A percentile compares a stretch with the other conserved stretches of the same genome.
Conservation (phyloP, 2,113 vertebrate genomes). For the Regulus satrapa region DNA sequence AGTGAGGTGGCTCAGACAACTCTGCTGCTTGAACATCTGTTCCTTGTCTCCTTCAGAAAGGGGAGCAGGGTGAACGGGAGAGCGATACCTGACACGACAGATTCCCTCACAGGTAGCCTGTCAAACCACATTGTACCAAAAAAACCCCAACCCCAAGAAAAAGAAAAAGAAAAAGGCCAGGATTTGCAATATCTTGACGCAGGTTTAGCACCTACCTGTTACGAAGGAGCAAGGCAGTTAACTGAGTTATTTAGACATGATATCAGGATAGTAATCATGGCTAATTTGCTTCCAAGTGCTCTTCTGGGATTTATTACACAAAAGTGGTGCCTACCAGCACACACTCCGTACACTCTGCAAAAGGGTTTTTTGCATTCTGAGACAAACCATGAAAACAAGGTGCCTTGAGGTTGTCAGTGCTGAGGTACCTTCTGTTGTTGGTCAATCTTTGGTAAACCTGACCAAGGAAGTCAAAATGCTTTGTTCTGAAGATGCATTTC, state of each 20-base stretch:
- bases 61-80: background rate
- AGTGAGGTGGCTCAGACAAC: background rate
- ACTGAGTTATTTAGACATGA: background rate
- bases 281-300: background rate
- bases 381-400: background rate
- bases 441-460: background rate
- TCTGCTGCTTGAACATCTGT: background rate
- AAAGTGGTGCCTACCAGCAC: background rate
- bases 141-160: background rate
- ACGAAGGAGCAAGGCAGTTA: background rate
- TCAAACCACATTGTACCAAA: background rate
- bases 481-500: background rate
- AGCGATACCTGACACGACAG: background rate
- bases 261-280: background rate
- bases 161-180: background rate
- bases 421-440: background rate
- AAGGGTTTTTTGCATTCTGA: background rate
- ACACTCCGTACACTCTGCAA: background rate
- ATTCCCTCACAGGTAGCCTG: background rate
- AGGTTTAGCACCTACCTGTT: background rate
- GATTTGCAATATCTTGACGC: background rate
- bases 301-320: background rate
- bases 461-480: background rate
- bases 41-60: background rate
- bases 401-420: background rate